Percentiles rank a stretch among this genome's conserved stretches.
Conservation (phyloP, 2,797 vertebrate genomes). For the Gymnothorax javanicus region DNA sequence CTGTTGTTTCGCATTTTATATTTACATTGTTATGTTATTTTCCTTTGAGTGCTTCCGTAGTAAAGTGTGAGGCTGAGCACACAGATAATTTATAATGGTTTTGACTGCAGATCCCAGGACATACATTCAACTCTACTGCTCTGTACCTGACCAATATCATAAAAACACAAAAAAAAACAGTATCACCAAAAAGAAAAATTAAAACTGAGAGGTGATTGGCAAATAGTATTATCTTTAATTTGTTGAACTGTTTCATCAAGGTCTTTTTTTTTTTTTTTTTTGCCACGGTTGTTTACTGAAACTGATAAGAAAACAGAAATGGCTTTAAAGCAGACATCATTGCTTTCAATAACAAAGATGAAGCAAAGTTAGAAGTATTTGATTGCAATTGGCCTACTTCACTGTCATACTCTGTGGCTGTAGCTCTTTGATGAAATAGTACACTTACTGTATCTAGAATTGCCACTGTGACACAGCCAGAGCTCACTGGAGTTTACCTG, state of each 20-base stretch:
- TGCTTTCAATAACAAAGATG: not conserved
- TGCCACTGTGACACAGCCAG: not conserved
- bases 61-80: no score
- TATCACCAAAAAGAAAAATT: not conserved
- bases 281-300: not conserved
- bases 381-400: not conserved
- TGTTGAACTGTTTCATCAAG: not conserved
- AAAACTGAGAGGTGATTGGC: no score
- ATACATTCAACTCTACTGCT: not conserved
- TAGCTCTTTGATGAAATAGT: no score
- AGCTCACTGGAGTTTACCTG: constrained; percentile 12
- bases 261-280: not conserved
- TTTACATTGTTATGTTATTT: no score
- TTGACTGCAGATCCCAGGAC: not conserved
- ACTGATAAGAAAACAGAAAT: not conserved
- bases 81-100: not conserved
- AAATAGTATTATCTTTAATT: not conserved
- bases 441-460: not conserved
- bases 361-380: not conserved
- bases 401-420: not conserved
- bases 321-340: not conserved
- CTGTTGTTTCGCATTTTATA: no score
- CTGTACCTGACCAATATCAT: not conserved
- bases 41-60: no score
- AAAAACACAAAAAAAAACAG: not conserved